Evolutionary conservation across 2,888 invertebrate genomes (phyloP).

Genomic region (Plagiodera versicolora): DNA sequence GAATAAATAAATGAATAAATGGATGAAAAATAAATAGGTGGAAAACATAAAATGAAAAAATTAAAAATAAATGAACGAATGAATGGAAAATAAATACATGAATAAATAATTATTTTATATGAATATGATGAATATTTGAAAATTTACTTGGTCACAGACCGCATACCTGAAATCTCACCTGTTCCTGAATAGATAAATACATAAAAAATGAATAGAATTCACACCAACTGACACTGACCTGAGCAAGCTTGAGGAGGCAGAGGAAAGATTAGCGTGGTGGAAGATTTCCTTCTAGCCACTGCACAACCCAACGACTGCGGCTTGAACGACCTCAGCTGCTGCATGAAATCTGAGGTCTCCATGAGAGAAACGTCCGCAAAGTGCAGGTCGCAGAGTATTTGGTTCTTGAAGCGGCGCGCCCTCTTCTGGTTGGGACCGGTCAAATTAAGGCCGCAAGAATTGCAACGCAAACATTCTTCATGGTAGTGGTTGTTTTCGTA

Average conservation of each 20-base stretch:
- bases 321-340: constrained; percentile 93
- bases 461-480: constrained; percentile 96
- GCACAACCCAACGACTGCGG: constrained; percentile 94
- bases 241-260: constrained; percentile 93
- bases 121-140: too few relatives aligned
- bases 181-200: too few relatives aligned
- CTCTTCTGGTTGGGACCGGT: constrained; percentile 82
- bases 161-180: too few relatives aligned
- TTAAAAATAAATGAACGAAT: too few relatives aligned
- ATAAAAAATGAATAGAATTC: too few relatives aligned
- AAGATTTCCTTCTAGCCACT: constrained; percentile 89
- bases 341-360: constrained; percentile 98
- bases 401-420: constrained; percentile 73
- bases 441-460: constrained; percentile 91
- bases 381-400: constrained; percentile 94
- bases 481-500: constrained; percentile 96
- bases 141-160: too few relatives aligned
- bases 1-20: too few relatives aligned
- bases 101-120: too few relatives aligned
- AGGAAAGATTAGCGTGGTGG: constrained; percentile 91
- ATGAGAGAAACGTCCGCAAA: constrained; percentile 95
- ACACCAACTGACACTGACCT: constrained; percentile 61
- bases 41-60: too few relatives aligned
- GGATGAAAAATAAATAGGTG: too few relatives aligned
- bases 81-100: too few relatives aligned